Percentiles rank a stretch among this genome's conserved stretches.
These are phyloP conservation scores for Adineta ricciae DNA, from an alignment of 2,888 invertebrate genomes.

Conservation along the genomic window DNA sequence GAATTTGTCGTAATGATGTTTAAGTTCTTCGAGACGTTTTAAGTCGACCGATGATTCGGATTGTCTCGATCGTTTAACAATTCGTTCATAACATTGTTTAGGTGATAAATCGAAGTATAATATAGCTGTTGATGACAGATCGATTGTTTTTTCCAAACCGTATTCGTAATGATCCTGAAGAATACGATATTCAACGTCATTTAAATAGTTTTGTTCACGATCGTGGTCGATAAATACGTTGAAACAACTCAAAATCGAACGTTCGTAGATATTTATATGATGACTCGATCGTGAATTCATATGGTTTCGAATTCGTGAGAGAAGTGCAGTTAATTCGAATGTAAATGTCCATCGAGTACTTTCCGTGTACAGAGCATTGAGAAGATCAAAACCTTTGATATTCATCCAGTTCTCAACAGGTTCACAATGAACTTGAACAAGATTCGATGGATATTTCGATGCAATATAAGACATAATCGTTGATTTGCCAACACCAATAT, in stretches of 20 bases:
- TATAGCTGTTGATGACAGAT: not conserved
- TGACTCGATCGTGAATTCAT: not conserved
- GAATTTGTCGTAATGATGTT: not conserved
- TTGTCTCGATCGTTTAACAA: not conserved
- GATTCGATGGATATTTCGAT: not conserved
- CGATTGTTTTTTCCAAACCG: not conserved
- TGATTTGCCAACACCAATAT: not conserved
- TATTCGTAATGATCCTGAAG: not conserved
- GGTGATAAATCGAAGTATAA: not conserved
- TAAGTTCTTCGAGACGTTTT: not conserved
- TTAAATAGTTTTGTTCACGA: not conserved
- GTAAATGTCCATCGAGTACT: not conserved
- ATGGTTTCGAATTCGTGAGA: not conserved
- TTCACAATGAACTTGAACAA: not conserved
- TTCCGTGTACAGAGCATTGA: not conserved
- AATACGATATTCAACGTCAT: not conserved
- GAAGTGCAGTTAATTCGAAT: not conserved
- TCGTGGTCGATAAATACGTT: not conserved
- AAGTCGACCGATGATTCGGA: not conserved
- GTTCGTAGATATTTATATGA: not conserved
- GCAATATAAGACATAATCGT: not conserved
- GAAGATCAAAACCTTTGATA: not conserved
- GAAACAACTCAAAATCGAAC: not conserved
- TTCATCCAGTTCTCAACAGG: not conserved
- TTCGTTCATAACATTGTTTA: not conserved